These are phyloP conservation scores for Todiramphus saurophagus DNA, from an alignment of 2,113 vertebrate species.

Conservation along the genomic window DNA sequence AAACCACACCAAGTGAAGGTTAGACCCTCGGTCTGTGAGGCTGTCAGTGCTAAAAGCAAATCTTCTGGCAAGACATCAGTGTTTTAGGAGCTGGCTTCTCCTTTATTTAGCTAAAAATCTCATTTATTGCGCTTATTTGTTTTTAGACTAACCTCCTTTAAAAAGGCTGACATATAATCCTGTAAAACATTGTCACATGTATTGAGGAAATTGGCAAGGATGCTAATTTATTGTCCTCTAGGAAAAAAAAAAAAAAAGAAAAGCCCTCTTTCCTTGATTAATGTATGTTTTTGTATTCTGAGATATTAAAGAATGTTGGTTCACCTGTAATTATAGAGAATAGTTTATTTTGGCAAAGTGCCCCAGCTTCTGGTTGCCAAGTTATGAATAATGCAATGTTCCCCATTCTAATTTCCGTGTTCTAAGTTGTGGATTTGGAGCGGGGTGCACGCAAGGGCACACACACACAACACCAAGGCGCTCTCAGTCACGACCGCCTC, in stretches of 20 bases:
- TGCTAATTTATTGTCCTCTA: slow-evolving; percentile 70
- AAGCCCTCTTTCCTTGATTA: slow-evolving; percentile 61
- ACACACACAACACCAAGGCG: neutral
- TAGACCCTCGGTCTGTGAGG: neutral
- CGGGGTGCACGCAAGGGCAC: slow-evolving; percentile 68
- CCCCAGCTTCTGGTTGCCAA: slow-evolving; percentile 67
- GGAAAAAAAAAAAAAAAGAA: slow-evolving; percentile 41
- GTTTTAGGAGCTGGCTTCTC: neutral
- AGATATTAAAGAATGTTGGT: slow-evolving; percentile 70
- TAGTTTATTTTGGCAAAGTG: slow-evolving; percentile 66
- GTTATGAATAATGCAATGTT: slow-evolving; percentile 75
- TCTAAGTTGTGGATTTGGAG: slow-evolving; percentile 70
- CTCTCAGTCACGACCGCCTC: slow-evolving; percentile 37
- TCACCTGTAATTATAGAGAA: slow-evolving; percentile 72
- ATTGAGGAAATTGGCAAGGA: slow-evolving; percentile 66
- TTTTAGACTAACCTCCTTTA: slow-evolving; percentile 55
- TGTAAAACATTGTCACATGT: slow-evolving; percentile 58
- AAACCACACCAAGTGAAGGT: neutral
- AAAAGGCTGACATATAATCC: slow-evolving; percentile 61
- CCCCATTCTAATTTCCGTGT: slow-evolving; percentile 71
- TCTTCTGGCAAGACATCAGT: neutral
- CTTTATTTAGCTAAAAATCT: slow-evolving; percentile 30
- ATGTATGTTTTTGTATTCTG: slow-evolving; percentile 69
- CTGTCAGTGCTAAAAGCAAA: neutral
- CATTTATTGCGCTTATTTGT: slow-evolving; percentile 41